A percentile compares a stretch with the other conserved stretches of the same genome.
Conservation (phyloP, 2,888 invertebrate genomes). For the Cheilosia grossa region DNA sequence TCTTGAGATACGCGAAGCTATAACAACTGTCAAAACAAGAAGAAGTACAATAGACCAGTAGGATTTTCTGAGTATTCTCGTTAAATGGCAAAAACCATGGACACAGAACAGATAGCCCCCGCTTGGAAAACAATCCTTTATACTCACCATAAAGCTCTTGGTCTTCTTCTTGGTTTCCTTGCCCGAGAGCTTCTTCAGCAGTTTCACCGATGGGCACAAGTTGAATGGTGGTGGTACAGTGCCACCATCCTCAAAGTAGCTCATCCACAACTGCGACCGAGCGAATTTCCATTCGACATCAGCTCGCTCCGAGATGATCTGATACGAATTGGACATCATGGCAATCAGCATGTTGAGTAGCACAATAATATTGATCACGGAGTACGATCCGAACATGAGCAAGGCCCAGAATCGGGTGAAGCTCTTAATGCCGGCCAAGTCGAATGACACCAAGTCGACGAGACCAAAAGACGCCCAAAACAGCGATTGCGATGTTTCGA, state of each 20-base stretch:
- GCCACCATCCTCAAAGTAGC: constrained; percentile 96
- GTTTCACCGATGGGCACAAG: constrained; percentile 93
- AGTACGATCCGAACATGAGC: constrained; percentile 98
- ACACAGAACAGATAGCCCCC: too few species aligned
- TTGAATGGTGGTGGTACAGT: constrained; percentile 98
- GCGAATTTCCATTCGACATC: constrained; percentile 99
- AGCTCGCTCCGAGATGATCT: constrained; percentile 97
- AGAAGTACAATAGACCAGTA: too few species aligned
- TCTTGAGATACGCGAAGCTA: too few species aligned
- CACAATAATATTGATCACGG: constrained; percentile 98
- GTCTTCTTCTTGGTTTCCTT: constrained; percentile 83
- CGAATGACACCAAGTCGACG: constrained; percentile 96
- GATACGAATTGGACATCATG: constrained; percentile 99
- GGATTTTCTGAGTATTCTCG: too few species aligned
- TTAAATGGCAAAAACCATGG: too few species aligned
- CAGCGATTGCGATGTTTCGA: constrained; percentile 98
- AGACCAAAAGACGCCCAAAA: constrained; percentile 99
- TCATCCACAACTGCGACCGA: constrained; percentile 97
- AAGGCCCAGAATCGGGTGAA: constrained; percentile 98
- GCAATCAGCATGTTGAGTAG: constrained; percentile 98
- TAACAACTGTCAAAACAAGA: too few species aligned
- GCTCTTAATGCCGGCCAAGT: constrained; percentile 96
- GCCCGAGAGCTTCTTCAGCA: constrained; percentile 85
- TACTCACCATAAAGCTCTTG: constrained; percentile 86
- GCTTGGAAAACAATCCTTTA: not conserved